Evolutionary conservation across 2,797 vertebrate genomes (phyloP), one percentile per base, ranked within the genome.

Genomic region (Silurus aristotelis): DNA sequence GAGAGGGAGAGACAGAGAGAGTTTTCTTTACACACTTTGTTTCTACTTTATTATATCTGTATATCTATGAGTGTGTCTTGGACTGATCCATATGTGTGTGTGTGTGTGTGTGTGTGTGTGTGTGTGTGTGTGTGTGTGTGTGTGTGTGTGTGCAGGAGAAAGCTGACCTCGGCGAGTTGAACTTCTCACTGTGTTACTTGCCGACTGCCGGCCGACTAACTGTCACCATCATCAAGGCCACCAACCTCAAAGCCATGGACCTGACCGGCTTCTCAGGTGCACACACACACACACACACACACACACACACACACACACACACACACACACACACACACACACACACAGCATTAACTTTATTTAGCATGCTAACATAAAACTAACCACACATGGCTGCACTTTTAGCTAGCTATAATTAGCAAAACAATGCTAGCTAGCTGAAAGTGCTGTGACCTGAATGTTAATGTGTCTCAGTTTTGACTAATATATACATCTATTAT

Each of bases 181-280:
- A 97, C 89, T 98, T 97, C 94, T 98, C 97, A 61, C 94, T 98
- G 92, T 98, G 97, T 93, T 98, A 97, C 95, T 95, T 98, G 91
- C 97, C 97, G 87, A 98, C 97, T 4, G 97, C 97, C 1, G 97
- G 97, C 81, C 94, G 97, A 75, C 96, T 98, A 89, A 98, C 97
- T 0, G 96, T 93, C 84, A 98, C 97, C 86, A 89, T 98, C 92
- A 98, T 98, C 91, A 97, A 97, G 93, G 96, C 96, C 92, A 96
- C 96, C 88, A 98, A 98, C 94, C 96, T 98, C 91, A 97, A 97
- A 95, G 97, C 97, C 89, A 98, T 98, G 97, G 97, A 98, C 91
- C 94, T 98, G 89, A 98, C 97, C 0, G 97, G 97, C 89, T 97
- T 97, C 95, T 98, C 97, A 90, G 97, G 97, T 98, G 90, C 89